phyloP scores from a whole-genome alignment of 1,140 invertebrate species.

The Dreissena rostriformis region DNA sequence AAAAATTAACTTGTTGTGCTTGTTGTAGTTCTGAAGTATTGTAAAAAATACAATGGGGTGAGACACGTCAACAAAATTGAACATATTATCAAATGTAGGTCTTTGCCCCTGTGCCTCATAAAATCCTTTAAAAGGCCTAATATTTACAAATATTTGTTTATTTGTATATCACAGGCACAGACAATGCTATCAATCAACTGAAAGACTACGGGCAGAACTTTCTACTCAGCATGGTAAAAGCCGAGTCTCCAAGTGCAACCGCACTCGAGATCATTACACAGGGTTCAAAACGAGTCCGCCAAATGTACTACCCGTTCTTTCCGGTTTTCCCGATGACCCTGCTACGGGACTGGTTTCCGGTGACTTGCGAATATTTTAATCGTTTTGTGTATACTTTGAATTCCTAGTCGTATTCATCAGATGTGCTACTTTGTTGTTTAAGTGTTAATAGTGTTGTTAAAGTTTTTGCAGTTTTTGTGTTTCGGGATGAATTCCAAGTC shows the following conservation, averaged over 20 bases:
- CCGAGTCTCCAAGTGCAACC: conserved; percentile 66
- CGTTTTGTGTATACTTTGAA: conserved; percentile 59
- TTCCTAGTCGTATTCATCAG: conserved; percentile 2
- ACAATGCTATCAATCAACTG: conserved; percentile 69
- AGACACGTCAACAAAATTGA: too few species aligned
- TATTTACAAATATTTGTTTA: neutral
- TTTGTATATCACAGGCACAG: conserved; percentile 69
- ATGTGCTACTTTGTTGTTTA: too few species aligned
- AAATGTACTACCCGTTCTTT: conserved; percentile 71
- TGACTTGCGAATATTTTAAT: conserved; percentile 59
- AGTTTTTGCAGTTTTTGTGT: too few species aligned
- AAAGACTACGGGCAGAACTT: conserved; percentile 59
- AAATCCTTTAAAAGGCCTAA: too few species aligned
- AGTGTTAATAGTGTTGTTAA: too few species aligned
- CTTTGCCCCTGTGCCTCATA: too few species aligned
- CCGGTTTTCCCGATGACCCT: conserved; percentile 59
- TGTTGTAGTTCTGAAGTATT: too few species aligned
- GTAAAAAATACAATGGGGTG: too few species aligned
- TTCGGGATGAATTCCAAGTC: too few species aligned
- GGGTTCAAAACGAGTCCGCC: conserved; percentile 61
- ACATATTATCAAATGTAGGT: too few species aligned
- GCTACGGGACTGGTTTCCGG: conserved; percentile 68
- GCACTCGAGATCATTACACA: conserved; percentile 72
- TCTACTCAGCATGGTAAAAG: conserved; percentile 56
- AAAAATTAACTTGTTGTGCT: too few species aligned